Conservation (phyloP, 2,888 invertebrate species). For the Melipona bicolor region DNA sequence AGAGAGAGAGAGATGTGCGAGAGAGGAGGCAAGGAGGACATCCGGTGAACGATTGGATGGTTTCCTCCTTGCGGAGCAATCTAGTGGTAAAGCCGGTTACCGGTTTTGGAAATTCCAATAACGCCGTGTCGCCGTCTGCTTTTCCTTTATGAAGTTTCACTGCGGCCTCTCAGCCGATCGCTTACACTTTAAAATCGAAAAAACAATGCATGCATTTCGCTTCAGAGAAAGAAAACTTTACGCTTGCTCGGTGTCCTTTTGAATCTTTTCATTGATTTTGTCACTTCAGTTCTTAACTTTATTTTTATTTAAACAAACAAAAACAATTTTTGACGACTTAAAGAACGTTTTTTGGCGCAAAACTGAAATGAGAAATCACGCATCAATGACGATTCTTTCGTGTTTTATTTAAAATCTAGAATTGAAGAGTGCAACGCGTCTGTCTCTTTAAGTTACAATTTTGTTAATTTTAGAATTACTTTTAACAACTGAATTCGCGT, state of each 20-base stretch:
- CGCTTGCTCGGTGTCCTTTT: too few species aligned
- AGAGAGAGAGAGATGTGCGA: slow-evolving; percentile 45
- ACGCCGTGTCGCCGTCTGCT: slow-evolving; percentile 63
- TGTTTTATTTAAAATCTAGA: not conserved
- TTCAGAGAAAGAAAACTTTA: not conserved
- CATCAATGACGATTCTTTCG: not conserved
- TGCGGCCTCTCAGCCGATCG: slow-evolving; percentile 37
- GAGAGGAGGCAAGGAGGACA: slow-evolving; percentile 76
- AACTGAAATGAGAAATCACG: not conserved
- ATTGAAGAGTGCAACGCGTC: not conserved
- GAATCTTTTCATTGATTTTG: not conserved
- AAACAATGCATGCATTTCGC: not conserved
- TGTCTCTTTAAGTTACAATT: not conserved
- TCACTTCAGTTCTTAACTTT: not conserved
- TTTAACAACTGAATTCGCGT: not conserved
- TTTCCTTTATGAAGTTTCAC: slow-evolving; percentile 58
- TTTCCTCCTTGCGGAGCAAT: slow-evolving; percentile 83
- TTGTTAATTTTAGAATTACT: not conserved
- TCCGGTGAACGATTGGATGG: slow-evolving; percentile 83
- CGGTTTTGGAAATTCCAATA: slow-evolving; percentile 80
- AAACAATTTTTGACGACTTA: not conserved
- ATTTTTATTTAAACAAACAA: not conserved
- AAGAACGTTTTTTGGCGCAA: not conserved
- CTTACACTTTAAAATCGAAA: slow-evolving; percentile 37
- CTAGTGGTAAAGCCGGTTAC: slow-evolving; percentile 83